Conservation (phyloP, 2,113 vertebrate genomes). For the Callipepla squamata region DNA sequence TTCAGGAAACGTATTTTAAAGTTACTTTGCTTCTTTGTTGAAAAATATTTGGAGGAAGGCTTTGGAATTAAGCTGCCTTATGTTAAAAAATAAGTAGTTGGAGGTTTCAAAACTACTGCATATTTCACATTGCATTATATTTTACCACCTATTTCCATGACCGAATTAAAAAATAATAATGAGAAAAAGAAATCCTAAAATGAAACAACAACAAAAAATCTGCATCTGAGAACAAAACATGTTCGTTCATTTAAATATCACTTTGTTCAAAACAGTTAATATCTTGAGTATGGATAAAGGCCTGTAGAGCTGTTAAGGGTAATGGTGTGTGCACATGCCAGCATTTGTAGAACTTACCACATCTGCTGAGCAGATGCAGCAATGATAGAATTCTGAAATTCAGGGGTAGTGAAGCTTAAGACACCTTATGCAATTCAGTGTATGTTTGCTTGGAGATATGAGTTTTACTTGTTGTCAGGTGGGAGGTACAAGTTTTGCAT, state of each 20-base stretch:
- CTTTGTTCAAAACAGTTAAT: neutral
- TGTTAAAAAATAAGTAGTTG: neutral
- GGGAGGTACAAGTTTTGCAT: neutral
- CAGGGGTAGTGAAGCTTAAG: neutral
- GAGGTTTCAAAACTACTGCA: neutral
- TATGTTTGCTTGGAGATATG: fast-evolving
- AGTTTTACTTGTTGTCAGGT: neutral
- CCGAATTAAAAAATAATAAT: neutral
- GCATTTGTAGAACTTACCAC: neutral
- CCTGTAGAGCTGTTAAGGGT: neutral
- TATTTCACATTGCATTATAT: neutral
- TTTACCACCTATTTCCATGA: neutral
- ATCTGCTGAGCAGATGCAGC: neutral
- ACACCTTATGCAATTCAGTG: neutral
- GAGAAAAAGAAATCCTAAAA: neutral
- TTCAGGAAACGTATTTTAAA: neutral
- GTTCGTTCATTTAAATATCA: neutral
- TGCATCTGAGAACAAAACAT: neutral
- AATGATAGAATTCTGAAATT: neutral
- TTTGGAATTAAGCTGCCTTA: neutral
- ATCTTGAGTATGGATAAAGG: neutral
- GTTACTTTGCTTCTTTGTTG: neutral
- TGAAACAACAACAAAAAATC: neutral
- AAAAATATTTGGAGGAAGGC: neutral
- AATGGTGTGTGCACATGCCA: neutral